Percentiles rank a stretch among this genome's conserved stretches.
phyloP scores from a whole-genome alignment of 2,113 vertebrate genomes.

The Pao palembangensis region DNA sequence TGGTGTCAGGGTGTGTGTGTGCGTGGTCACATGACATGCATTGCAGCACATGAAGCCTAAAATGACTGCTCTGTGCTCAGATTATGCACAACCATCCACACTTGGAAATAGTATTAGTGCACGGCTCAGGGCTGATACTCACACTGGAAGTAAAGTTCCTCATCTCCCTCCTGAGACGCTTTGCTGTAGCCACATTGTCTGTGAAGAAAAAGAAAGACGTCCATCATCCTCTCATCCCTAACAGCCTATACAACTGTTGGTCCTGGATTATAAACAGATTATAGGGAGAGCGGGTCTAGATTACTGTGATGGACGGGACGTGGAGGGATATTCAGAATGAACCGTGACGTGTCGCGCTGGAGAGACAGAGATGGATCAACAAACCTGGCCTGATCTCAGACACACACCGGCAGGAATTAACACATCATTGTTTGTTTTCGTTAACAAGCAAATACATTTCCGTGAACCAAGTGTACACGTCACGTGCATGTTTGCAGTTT shows the following conservation, averaged over 20 bases:
- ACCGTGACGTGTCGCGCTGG: slow-evolving; percentile 18
- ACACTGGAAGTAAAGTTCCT: slow-evolving; percentile 92
- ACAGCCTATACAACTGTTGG: slow-evolving; percentile 23
- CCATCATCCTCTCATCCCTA: slow-evolving; percentile 26
- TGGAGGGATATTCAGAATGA: slow-evolving; percentile 11
- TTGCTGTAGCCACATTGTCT: slow-evolving; percentile 92
- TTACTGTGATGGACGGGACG: slow-evolving; percentile 21
- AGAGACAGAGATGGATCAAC: slow-evolving; percentile 6
- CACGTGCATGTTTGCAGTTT: background rate
- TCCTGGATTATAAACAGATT: slow-evolving; percentile 13
- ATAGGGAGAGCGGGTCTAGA: slow-evolving; percentile 11
- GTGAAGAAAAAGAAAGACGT: slow-evolving; percentile 39
- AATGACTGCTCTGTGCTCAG: background rate
- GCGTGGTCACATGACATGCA: slow-evolving; percentile 6
- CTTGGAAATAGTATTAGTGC: background rate
- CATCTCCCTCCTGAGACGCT: slow-evolving; percentile 87
- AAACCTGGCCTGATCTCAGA: slow-evolving; percentile 25
- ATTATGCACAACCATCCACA: slow-evolving; percentile 3
- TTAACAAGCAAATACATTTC: background rate
- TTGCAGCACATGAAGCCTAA: background rate
- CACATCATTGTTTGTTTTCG: no score
- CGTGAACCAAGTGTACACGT: slow-evolving; percentile 2
- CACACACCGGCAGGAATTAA: slow-evolving; percentile 4
- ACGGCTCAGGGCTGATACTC: slow-evolving; percentile 58
- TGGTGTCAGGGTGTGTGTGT: background rate